Evolutionary conservation across 1,140 invertebrate genomes (phyloP).

Genomic region (Drosophila melanogaster): Release_6_plus_ISO1_MT NC_004354.4:16739001-16739500

Average conservation of each 20-base stretch:
- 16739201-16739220: constrained; percentile 26
- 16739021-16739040: constrained; percentile 4
- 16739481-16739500: constrained; percentile 50
- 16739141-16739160: too few species aligned
- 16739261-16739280: constrained; percentile 72
- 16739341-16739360: constrained; percentile 25
- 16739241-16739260: background rate
- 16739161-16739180: background rate
- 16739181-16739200: background rate
- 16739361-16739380: constrained; percentile 64
- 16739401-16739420: constrained; percentile 47
- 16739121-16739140: too few species aligned
- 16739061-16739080: background rate
- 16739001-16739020: constrained; percentile 71
- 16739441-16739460: constrained; percentile 81
- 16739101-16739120: too few species aligned
- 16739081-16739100: too few species aligned
- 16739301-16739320: constrained; percentile 65
- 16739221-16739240: background rate
- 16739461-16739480: constrained; percentile 72
- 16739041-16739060: constrained; percentile 2
- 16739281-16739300: constrained; percentile 50
- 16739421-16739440: constrained; percentile 75
- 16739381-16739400: constrained; percentile 81
- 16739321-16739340: constrained; percentile 56